phyloP scores from a whole-genome alignment of 2,113 vertebrate species.

The Argyrosomus japonicus region DNA sequence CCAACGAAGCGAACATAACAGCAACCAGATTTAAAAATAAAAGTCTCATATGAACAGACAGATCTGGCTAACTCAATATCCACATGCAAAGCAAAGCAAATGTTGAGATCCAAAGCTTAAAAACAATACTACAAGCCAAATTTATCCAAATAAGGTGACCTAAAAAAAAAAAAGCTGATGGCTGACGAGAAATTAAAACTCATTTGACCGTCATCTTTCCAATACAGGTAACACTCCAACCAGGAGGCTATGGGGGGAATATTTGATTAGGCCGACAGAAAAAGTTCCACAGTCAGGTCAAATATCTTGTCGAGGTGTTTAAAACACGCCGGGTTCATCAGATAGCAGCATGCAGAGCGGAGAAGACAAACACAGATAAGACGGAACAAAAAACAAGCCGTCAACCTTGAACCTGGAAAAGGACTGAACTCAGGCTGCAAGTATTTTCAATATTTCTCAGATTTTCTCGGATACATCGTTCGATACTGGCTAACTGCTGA shows the following conservation, averaged over 20 bases:
- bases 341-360: neutral
- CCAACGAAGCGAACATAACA: too few species aligned
- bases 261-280: neutral
- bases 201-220: neutral
- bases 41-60: too few species aligned
- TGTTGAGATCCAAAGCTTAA: too few species aligned
- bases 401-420: constrained; percentile 9
- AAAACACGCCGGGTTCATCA: constrained; percentile 5
- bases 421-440: neutral
- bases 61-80: neutral
- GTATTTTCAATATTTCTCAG: neutral
- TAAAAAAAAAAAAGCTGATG: too few species aligned
- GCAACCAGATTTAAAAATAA: neutral
- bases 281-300: neutral
- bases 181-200: neutral
- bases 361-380: neutral
- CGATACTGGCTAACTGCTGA: neutral
- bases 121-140: neutral
- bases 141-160: neutral
- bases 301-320: neutral
- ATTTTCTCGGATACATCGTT: neutral
- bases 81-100: neutral
- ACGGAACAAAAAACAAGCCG: neutral
- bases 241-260: neutral
- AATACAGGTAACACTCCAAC: neutral